A percentile compares a stretch with the other conserved stretches of the same genome.
phyloP scores from a whole-genome alignment of 2,888 invertebrate species.

The Microdon myrmicae region DNA sequence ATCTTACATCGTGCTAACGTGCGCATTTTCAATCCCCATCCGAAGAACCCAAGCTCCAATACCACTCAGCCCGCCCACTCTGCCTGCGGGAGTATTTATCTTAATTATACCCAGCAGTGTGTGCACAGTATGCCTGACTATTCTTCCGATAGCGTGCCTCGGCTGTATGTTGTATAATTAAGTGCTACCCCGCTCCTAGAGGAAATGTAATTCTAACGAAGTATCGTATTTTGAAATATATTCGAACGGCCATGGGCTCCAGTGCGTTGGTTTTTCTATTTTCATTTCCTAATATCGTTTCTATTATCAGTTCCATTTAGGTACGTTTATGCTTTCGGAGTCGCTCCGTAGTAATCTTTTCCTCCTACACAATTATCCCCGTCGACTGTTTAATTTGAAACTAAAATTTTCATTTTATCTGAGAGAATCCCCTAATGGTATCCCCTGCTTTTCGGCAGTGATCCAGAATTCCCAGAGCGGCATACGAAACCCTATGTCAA shows the following conservation, averaged over 20 bases:
- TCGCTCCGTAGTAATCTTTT: too few relatives aligned
- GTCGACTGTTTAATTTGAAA: constrained; percentile 18
- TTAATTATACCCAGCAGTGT: constrained; percentile 42
- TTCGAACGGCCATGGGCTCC: constrained; percentile 31
- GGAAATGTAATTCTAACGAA: constrained; percentile 44
- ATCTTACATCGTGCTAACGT: constrained; percentile 23
- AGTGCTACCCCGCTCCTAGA: constrained; percentile 19
- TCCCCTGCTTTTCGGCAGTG: too few relatives aligned
- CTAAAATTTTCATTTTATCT: constrained; percentile 48
- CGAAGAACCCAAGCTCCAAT: constrained; percentile 3
- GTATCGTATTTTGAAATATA: constrained; percentile 39
- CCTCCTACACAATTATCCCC: constrained; percentile 49
- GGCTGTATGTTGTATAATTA: constrained; percentile 27
- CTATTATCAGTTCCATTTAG: neutral
- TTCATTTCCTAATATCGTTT: constrained; percentile 1
- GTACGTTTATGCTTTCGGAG: too few relatives aligned
- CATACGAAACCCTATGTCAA: constrained; percentile 5
- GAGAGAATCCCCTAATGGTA: constrained; percentile 14
- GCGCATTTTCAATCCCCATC: constrained; percentile 18
- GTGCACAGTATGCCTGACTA: constrained; percentile 14
- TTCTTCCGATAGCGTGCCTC: constrained; percentile 6
- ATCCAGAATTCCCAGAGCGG: too few relatives aligned
- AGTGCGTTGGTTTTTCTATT: constrained; percentile 32
- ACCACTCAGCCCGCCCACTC: constrained; percentile 1
- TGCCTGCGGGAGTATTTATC: constrained; percentile 24